Conservation (phyloP, 2,113 vertebrate genomes). For the Anarhynchus alexandrinus region DNA sequence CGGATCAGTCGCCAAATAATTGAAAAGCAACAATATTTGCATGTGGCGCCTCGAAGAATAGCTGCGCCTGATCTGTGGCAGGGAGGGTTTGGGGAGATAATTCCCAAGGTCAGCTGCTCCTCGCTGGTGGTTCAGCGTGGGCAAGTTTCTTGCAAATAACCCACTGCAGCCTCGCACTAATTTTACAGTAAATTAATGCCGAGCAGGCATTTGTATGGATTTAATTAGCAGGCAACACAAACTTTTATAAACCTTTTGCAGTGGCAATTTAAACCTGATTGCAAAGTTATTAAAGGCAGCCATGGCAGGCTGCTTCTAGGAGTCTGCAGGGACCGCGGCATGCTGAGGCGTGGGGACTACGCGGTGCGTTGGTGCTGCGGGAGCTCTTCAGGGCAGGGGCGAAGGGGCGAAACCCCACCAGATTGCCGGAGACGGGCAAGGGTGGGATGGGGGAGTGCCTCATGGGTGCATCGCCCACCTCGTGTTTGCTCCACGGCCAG, state of each 20-base stretch:
- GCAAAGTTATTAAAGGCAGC: slow-evolving; percentile 52
- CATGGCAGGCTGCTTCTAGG: slow-evolving; percentile 34
- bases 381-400: not conserved
- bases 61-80: slow-evolving; percentile 42
- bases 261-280: slow-evolving; percentile 56
- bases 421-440: not conserved
- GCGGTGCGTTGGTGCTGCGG: not conserved
- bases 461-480: not conserved
- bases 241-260: slow-evolving; percentile 66
- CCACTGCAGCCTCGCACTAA: slow-evolving; percentile 25
- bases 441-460: not conserved
- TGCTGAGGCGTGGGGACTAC: not conserved
- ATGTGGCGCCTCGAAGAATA: slow-evolving; percentile 61
- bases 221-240: slow-evolving; percentile 70
- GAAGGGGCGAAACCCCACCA: not conserved
- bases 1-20: slow-evolving; percentile 69
- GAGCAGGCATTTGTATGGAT: slow-evolving; percentile 48
- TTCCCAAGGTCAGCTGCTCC: slow-evolving; percentile 56
- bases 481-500: not conserved
- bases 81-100: slow-evolving; percentile 52
- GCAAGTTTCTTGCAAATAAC: slow-evolving; percentile 27
- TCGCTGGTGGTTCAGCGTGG: not conserved
- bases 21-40: slow-evolving; percentile 73
- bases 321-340: not conserved
- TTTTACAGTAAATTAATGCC: slow-evolving; percentile 66